Evolutionary conservation across 2,888 invertebrate species (phyloP).

Genomic region (Portevinia maculata): DNA sequence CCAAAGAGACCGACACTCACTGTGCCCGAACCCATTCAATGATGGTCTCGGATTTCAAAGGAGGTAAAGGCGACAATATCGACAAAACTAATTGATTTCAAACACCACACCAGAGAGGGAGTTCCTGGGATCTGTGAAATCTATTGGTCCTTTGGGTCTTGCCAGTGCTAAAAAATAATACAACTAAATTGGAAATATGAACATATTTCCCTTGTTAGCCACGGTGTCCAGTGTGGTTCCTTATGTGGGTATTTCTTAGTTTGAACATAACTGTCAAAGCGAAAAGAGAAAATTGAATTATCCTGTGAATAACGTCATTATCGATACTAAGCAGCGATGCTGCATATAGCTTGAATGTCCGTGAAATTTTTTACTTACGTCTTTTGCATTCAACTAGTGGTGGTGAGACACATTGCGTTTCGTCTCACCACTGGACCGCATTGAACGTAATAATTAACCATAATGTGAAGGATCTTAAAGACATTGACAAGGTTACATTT

Average conservation of each 20-base stretch:
- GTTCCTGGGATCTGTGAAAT: constrained; percentile 75
- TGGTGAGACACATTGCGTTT: constrained; percentile 73
- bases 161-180: constrained; percentile 63
- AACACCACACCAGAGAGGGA: constrained; percentile 76
- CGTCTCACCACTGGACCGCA: constrained; percentile 79
- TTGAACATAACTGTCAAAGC: constrained; percentile 50
- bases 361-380: constrained; percentile 54
- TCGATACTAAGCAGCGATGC: constrained; percentile 58
- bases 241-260: constrained; percentile 29
- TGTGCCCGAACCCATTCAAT: constrained; percentile 20
- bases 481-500: constrained; percentile 63
- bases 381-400: constrained; percentile 52
- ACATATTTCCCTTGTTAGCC: constrained; percentile 67
- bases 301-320: constrained; percentile 72
- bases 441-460: constrained; percentile 81
- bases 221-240: constrained; percentile 56
- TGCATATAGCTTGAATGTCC: constrained; percentile 55
- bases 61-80: constrained; percentile 80
- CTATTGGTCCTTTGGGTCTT: constrained; percentile 76
- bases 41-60: constrained; percentile 73
- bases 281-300: constrained; percentile 53
- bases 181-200: constrained; percentile 49
- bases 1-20: constrained; percentile 56
- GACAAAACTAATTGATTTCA: constrained; percentile 83
- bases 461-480: constrained; percentile 76